Base-by-base conservation (phyloP, 2,113 vertebrate species). In the Phaethon lepturus region DNA sequence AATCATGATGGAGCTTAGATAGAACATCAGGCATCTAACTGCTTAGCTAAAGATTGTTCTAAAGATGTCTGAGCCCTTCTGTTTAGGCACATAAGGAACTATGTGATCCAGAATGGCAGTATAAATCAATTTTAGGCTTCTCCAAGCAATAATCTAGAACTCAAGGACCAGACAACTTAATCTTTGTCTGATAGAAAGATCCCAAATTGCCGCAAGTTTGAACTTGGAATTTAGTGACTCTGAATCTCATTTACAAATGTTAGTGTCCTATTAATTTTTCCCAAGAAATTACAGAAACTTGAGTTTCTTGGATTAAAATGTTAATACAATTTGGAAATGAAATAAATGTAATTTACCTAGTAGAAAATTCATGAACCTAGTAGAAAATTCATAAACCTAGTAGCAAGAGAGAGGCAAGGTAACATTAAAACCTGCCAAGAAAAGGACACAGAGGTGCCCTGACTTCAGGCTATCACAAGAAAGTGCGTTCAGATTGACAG, bases 81-180 rank as follows among this genome's bases (percentile, higher is more conserved):
- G 12, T 78, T 96, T 78, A 84, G 77, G 18, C 11, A n/a, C 71
- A 59, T 63, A 74, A 74, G n/a, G 38, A 87, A 67, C 28, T 82
- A 17, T 78, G 50, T 74, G 59, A 77, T 84, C 73, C 77, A 78
- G 14, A 96, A 81, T 85, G 52, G 13, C 64, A 87, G 7, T 35
- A 75, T 63, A 90, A 96, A 87, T 87, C 42, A 69, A 91, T 93
- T 93, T 77, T 44, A 67, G 77, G 20, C 35, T 93, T 88, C 71
- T 80, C n/a, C 42, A 77, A 38, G 42, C 9, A 69, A 66, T 38
- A 92, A 90, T 83, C 55, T 31, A 84, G 76, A 87, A 56, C 20
- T 28, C 23, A 67, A 59, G 11, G 38, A 88, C 11, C 28, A 77
- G 55, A 35, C 9, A 84, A 80, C 28, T 69, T 83, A 90, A 86